Percentiles rank a stretch among this genome's conserved stretches.
Conservation (phyloP, 2,888 invertebrate genomes). For the Euclidia mi region DNA sequence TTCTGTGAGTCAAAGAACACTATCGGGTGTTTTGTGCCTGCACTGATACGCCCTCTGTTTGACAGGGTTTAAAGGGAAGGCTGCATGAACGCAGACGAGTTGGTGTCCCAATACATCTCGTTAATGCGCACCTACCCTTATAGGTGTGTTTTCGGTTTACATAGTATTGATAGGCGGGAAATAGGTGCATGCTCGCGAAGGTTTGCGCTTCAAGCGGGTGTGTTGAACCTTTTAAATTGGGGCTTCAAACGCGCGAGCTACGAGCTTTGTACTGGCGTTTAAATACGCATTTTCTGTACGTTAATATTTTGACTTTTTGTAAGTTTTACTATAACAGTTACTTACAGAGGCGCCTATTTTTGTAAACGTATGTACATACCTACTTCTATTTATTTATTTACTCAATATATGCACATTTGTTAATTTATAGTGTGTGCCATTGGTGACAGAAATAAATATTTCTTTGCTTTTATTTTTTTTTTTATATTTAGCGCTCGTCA, state of each 20-base stretch:
- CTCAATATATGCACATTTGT: too few relatives aligned
- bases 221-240: not conserved
- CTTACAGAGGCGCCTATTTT: too few relatives aligned
- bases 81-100: constrained; percentile 62
- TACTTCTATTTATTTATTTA: too few relatives aligned
- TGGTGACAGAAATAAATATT: too few relatives aligned
- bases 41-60: constrained; percentile 81
- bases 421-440: too few relatives aligned
- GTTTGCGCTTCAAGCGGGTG: not conserved
- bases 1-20: constrained; percentile 87
- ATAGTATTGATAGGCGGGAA: constrained; percentile 29
- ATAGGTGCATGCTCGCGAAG: not conserved
- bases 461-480: too few relatives aligned
- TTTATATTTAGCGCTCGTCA: too few relatives aligned
- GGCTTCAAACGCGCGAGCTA: not conserved
- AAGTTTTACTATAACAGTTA: too few relatives aligned
- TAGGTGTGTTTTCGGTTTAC: constrained; percentile 18
- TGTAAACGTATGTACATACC: too few relatives aligned
- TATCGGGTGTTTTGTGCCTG: constrained; percentile 86
- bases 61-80: constrained; percentile 81
- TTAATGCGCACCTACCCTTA: constrained; percentile 53
- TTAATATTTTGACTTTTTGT: too few relatives aligned
- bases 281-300: not conserved
- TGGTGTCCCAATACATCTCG: constrained; percentile 72
- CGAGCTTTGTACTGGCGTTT: not conserved